Evolutionary conservation across 2,888 invertebrate genomes (phyloP).

Genomic region (Panopea generosa): DNA sequence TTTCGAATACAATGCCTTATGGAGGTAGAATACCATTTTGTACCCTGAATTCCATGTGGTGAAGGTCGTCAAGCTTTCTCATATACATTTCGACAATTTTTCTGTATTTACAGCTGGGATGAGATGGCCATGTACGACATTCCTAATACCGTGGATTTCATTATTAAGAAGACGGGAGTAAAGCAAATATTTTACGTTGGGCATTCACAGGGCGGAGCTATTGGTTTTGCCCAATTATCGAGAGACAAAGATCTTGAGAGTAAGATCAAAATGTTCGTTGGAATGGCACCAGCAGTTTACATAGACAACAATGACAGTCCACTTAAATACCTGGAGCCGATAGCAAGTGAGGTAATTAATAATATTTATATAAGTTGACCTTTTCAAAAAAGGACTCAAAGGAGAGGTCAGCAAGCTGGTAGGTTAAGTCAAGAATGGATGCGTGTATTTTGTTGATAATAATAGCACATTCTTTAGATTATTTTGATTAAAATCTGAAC

Average conservation of each 20-base stretch:
- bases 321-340: slow-evolving; percentile 9
- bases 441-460: no score
- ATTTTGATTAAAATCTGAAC: no score
- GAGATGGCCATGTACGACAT: slow-evolving; percentile 95
- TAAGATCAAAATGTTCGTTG: slow-evolving; percentile 81
- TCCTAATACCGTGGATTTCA: slow-evolving; percentile 93
- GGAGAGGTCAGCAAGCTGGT: no score
- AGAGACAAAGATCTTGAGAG: slow-evolving; percentile 76
- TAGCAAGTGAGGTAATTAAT: slow-evolving; percentile 3
- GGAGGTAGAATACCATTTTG: no score
- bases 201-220: slow-evolving; percentile 93
- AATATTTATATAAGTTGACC: no score
- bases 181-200: slow-evolving; percentile 92
- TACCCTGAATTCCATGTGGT: no score
- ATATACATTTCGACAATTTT: no score
- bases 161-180: slow-evolving; percentile 88
- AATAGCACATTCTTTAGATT: no score
- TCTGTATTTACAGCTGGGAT: slow-evolving; percentile 90
- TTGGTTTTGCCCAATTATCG: slow-evolving; percentile 83
- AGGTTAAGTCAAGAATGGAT: no score
- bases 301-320: slow-evolving; percentile 38
- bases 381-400: no score
- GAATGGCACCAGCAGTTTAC: slow-evolving; percentile 84
- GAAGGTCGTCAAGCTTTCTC: no score
- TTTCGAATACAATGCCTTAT: no score